Evolutionary conservation across 2,888 invertebrate species (phyloP).

Genomic region (Plusia festucae): DNA sequence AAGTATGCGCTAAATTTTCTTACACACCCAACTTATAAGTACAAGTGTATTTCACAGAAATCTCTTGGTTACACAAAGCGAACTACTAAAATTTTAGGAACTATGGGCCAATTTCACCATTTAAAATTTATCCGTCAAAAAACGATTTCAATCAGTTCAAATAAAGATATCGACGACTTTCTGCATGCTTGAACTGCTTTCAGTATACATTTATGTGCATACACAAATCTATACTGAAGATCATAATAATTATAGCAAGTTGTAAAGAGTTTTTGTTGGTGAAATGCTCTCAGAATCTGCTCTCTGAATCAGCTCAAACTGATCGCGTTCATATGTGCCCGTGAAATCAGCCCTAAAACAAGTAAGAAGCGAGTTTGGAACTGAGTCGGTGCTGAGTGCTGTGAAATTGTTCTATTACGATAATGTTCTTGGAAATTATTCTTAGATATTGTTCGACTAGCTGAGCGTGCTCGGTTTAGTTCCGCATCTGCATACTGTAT

Average conservation of each 20-base stretch:
- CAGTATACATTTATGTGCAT: no score
- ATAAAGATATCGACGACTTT: not conserved
- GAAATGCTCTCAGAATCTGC: no score
- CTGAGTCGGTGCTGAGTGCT: constrained; percentile 16
- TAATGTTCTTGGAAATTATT: constrained; percentile 34
- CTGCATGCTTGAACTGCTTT: no score
- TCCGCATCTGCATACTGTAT: no score
- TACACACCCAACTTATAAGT: not conserved
- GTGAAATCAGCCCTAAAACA: constrained; percentile 15
- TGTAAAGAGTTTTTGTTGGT: no score
- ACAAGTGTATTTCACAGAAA: not conserved
- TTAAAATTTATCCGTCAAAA: not conserved
- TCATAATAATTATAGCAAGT: no score
- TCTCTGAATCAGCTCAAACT: no score
- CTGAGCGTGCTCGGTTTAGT: constrained; percentile 5
- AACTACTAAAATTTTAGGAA: not conserved
- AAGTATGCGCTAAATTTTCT: constrained; percentile 4
- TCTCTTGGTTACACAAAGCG: not conserved
- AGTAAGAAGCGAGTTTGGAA: constrained; percentile 23
- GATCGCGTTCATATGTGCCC: not conserved
- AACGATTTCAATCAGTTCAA: not conserved
- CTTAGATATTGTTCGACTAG: constrained; percentile 17
- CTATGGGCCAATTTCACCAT: not conserved
- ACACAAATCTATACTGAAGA: no score
- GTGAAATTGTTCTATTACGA: constrained; percentile 42